Evolutionary conservation across 2,113 vertebrate genomes (phyloP), one percentile per base, ranked within the genome.

Genomic region (Thalassoma bifasciatum): DNA sequence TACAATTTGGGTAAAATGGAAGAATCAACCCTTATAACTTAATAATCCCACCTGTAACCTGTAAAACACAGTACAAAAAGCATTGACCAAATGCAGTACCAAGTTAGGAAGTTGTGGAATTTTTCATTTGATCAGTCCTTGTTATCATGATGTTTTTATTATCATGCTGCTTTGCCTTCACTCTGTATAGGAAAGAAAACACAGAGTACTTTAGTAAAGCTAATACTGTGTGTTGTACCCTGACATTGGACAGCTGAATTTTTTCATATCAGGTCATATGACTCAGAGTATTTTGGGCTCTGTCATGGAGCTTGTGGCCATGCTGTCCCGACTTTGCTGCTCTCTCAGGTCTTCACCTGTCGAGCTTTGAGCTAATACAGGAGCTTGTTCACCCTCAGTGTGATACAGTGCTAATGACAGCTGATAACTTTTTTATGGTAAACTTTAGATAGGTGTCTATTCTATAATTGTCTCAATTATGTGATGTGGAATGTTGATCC

Each of bases 251-350:
- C 59, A 26, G 42, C 61, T 59, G 67, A 54, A 63, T 42, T 21
- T 30, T 70, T 70, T 66, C 38, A 54, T 66, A 70, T 72, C 81
- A 78, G 63, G 74, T 85, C 78, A 63, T 57, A 37, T 85, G 76
- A 83, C 75, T 21, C 30, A 1, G 69, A 68, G 77, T 89, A 84
- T 88, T 90, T 86, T 75, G 11, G 71, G 81, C 46, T 72, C 50
- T 79, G 78, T 89, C 76, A 66, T 75, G 71, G 34, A 65, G 51
- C 80, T 50, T 62, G 83, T 84, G 77, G 67, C 66, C 50, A 11
- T 11, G 8, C 36, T 61, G 26, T 23, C 75, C 44, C 62, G 52
- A 57, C 47, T 57, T 65, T 72, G 70, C 50, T 58, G 22, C 11
- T 56, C 37, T 71, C 42, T 80, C 40, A 72, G 36, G 21, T 62